These are phyloP conservation scores for Chymomyza procnemis DNA, from an alignment of 2,888 invertebrate species.

Conservation along the genomic window DNA sequence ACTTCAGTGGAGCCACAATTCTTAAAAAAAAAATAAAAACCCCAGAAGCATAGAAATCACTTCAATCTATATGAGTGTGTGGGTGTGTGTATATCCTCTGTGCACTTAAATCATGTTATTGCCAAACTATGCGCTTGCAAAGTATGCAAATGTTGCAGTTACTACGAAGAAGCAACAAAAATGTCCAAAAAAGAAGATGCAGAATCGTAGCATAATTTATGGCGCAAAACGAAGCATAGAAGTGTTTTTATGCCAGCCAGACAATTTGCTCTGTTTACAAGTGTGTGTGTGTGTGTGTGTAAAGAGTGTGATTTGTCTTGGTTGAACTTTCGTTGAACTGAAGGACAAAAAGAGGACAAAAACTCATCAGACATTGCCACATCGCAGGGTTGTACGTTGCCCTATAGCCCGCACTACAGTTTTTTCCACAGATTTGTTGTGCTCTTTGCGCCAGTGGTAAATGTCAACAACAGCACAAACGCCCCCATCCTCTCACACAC, in stretches of 20 bases:
- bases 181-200: background rate
- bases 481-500: constrained; percentile 35
- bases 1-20: background rate
- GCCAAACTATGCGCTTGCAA: constrained; percentile 27
- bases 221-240: constrained; percentile 39
- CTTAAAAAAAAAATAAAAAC: no score
- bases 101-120: constrained; percentile 20
- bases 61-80: background rate
- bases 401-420: background rate
- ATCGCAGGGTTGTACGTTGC: background rate
- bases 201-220: constrained; percentile 67
- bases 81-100: constrained; percentile 12
- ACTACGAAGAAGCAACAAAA: constrained; percentile 11
- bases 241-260: constrained; percentile 54
- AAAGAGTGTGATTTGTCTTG: constrained; percentile 72
- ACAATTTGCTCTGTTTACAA: constrained; percentile 68
- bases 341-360: constrained; percentile 23
- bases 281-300: constrained; percentile 57
- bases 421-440: background rate
- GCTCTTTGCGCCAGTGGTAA: constrained; percentile 44
- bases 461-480: constrained; percentile 67
- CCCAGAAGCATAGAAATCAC: background rate
- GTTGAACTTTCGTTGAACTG: constrained; percentile 49
- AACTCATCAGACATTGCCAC: constrained; percentile 7
- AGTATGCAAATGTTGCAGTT: constrained; percentile 64